Evolutionary conservation across 2,888 invertebrate genomes (phyloP), one percentile per base, ranked within the genome.

Genomic region (Labia minor): DNA sequence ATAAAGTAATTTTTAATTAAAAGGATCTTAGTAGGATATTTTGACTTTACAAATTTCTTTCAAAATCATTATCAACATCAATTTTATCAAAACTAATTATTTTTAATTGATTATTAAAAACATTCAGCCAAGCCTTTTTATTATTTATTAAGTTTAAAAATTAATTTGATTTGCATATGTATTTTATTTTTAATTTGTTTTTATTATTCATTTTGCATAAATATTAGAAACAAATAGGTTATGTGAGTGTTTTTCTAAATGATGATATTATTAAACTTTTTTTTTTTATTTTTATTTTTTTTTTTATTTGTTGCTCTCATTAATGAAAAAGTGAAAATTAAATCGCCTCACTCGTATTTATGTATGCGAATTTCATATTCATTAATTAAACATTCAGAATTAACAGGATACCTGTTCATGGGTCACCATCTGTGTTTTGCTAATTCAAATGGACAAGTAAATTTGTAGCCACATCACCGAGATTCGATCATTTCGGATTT

Each of bases 331-430:
- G 4, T 49, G 49, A 49, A 49, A 49, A 49, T 49, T 49, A 49
- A 49, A 49, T 49, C 49, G 26, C 26, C 26, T 49, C 49, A 3
- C 49, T 10, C 16, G n/a, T 49, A 49, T 49, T 49, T 49, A 49
- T 49, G 49, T 49, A 49, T 49, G 49, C 49, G 49, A 49, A 49
- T 49, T 49, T 49, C 49, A 49, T 49, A 49, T 49, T 49, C 49
- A 49, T 49, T 49, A 49, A 49, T 49, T 49, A 49, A 49, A 49
- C 49, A 49, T 49, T 49, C 49, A 49, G 49, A n/a, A 49, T 49
- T 49, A 49, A 49, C 49, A 49, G 49, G 6, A 49, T 49, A 49
- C 49, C 49, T 49, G 49, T 49, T 49, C 49, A 49, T 49, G n/a
- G 49, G 49, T 49, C 49, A 49, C 49, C 49, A 49, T 49, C 49